Conservation (phyloP, 2,113 vertebrate genomes). For the Sterrhoptilus dennistouni region DNA sequence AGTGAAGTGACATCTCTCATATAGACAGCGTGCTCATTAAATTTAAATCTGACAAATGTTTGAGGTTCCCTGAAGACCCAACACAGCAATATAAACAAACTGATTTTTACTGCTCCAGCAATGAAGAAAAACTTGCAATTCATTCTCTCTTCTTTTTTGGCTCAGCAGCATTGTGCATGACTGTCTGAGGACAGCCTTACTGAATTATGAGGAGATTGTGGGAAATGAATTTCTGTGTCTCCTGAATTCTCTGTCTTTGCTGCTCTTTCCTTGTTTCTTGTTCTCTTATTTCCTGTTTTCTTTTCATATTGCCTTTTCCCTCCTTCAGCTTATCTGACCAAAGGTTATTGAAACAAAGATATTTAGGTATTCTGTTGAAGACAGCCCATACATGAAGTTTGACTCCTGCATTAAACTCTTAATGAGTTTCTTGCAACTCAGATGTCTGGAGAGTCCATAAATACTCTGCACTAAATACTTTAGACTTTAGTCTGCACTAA, state of each 20-base stretch:
- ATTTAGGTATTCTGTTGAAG: neutral
- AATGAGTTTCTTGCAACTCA: neutral
- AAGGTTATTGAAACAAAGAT: neutral
- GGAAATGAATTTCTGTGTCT: neutral
- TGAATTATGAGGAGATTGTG: neutral
- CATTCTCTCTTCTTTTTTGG: neutral
- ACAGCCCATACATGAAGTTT: neutral
- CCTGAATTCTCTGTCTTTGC: neutral
- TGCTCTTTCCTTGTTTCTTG: neutral
- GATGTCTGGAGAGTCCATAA: neutral
- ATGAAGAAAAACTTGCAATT: neutral
- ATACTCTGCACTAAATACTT: neutral
- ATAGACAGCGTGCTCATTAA: neutral
- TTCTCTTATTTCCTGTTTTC: neutral
- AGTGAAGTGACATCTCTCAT: neutral
- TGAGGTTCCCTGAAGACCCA: neutral
- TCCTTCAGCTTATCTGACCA: neutral
- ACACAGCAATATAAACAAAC: neutral
- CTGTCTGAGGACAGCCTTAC: neutral
- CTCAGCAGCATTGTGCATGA: neutral
- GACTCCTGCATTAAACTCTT: neutral
- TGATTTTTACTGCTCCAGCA: neutral
- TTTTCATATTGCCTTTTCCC: neutral
- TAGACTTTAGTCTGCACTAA: neutral
- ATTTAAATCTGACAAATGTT: neutral